Base-by-base conservation (phyloP, 2,797 vertebrate genomes). In the Anabas testudineus region DNA sequence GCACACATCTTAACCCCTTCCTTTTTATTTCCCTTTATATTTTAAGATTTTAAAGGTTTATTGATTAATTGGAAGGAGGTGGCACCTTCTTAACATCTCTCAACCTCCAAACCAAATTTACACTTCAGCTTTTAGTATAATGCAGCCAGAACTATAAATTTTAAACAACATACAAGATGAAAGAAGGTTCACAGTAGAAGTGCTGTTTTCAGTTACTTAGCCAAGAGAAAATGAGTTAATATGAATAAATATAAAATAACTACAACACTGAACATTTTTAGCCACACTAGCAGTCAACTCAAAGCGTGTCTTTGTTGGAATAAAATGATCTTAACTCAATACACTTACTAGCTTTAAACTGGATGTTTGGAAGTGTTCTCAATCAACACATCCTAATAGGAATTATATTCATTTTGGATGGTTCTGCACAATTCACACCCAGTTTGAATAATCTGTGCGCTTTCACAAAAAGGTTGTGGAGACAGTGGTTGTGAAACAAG, bases 1-100 rank as follows among this genome's bases (percentile, higher is more conserved):
- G 62, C 19, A n/a, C 63, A 66, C 37, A 53, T 51, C 60, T 48
- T 63, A 51, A 68, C 48, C 46, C 36, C 32, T 34, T 46, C 14
- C 22, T 15, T 22, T 26, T 45, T n/a, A 24, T 24, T 24, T 24
- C 19, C n/a, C n/a, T n/a, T n/a, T n/a, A n/a, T n/a, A 37, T 57
- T 57, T 57, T 4, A 48, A 3, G 4, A 28, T 4, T 28, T 28
- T 28, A 28, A 58, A 32, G 58, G 21, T 52, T 43, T 18, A 45
- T 12, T 58, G 22, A 60, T 34, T 45, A 34, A 24, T 60, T 64
- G n/a, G 14, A 22, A 48, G 24, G 12, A 1, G 26, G 2, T 32
- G 34, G 34, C 32, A 34, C 7, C 6, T 7, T 1, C 32, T 34
- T 32, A 30, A 34, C 32, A 34, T 7, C 6, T 34, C 3, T 34